phyloP scores from a whole-genome alignment of 2,888 invertebrate genomes.

The Drosophila monieri region DNA sequence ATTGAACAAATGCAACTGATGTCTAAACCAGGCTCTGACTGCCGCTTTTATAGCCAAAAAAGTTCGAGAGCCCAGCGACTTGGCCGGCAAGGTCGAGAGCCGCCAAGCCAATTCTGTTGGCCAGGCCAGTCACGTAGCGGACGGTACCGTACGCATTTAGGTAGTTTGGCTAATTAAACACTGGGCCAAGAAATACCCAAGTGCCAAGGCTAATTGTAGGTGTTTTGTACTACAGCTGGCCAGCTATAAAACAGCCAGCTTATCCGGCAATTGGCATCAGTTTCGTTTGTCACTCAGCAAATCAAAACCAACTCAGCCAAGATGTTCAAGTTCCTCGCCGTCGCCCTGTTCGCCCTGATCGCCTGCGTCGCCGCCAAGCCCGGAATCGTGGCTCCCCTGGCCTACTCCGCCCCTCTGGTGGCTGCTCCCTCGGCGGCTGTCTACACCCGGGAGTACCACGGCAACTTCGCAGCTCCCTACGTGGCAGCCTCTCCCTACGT shows the following conservation, averaged over 20 bases:
- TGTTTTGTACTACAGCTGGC: neutral
- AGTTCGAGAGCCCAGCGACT: conserved; percentile 37
- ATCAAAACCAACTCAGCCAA: conserved; percentile 39
- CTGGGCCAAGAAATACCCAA: conserved; percentile 15
- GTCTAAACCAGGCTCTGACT: conserved; percentile 27
- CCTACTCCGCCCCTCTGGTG: conserved; percentile 83
- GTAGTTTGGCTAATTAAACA: conserved; percentile 45
- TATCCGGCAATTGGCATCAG: conserved; percentile 47
- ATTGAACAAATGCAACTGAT: conserved; percentile 72
- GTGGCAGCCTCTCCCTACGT: conserved; percentile 67
- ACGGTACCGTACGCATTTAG: conserved; percentile 1
- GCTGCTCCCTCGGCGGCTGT: conserved; percentile 85
- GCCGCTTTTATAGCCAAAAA: conserved; percentile 64
- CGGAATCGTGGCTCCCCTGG: conserved; percentile 77
- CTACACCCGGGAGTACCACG: conserved; percentile 86
- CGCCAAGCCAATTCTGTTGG: conserved; percentile 25
- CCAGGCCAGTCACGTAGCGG: conserved; percentile 44
- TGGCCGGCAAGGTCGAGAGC: conserved; percentile 53
- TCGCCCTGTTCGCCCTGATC: conserved; percentile 76
- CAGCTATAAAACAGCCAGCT: conserved; percentile 18
- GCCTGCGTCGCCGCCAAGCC: conserved; percentile 80
- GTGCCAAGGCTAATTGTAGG: conserved; percentile 27
- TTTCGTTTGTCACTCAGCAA: conserved; percentile 44
- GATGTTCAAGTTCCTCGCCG: conserved; percentile 72
- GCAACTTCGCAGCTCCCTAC: conserved; percentile 82